phyloP scores from a whole-genome alignment of 2,888 invertebrate genomes.

The Nomada fucata region DNA sequence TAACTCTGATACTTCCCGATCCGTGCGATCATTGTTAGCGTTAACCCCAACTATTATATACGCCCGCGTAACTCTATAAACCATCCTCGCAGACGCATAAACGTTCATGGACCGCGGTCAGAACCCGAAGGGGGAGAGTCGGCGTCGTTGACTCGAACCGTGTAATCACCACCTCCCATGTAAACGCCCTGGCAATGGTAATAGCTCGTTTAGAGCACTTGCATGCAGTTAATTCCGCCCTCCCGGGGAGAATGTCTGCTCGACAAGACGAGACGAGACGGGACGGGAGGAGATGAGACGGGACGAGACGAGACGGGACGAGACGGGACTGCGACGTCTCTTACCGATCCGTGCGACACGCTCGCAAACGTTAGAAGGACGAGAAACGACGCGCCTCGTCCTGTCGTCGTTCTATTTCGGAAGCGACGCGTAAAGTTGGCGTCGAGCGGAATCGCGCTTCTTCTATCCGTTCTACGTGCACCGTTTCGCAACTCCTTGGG shows the following conservation, averaged over 20 bases:
- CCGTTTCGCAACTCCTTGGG: background rate
- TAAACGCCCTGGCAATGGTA: constrained; percentile 69
- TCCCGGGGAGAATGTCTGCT: constrained; percentile 34
- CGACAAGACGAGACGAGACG: constrained; percentile 17
- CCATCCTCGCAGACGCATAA: background rate
- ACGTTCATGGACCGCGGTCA: constrained; percentile 35
- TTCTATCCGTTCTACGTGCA: constrained; percentile 2
- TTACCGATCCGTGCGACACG: constrained; percentile 5
- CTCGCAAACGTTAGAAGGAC: background rate
- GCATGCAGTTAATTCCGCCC: constrained; percentile 69
- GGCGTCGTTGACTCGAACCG: constrained; percentile 33
- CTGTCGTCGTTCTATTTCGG: constrained; percentile 41
- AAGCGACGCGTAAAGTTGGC: constrained; percentile 31
- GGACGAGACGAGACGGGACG: no score
- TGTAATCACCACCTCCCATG: constrained; percentile 69
- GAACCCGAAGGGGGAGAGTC: constrained; percentile 1
- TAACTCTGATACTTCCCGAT: no score
- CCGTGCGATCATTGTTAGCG: no score
- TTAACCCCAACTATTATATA: background rate
- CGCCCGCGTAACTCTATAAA: background rate
- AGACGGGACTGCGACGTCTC: constrained; percentile 18
- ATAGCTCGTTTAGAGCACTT: constrained; percentile 68
- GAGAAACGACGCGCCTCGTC: constrained; percentile 28
- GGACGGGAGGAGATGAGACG: background rate
- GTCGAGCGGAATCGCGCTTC: constrained; percentile 25